Evolutionary conservation across 2,888 invertebrate species (phyloP).

Genomic region (Drosophila paranaensis): DNA sequence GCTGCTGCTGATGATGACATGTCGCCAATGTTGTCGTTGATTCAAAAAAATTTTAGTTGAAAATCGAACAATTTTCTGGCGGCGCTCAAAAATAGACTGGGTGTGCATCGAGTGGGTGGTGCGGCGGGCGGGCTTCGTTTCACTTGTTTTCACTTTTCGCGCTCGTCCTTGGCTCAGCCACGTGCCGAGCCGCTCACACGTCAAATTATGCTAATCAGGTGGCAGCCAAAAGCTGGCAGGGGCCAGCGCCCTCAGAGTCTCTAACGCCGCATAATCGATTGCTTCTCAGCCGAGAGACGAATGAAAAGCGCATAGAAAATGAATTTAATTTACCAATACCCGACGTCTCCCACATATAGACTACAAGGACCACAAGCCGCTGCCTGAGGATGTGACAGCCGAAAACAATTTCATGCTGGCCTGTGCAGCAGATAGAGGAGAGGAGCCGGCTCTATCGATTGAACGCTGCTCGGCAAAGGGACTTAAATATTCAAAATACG

Average conservation of each 20-base stretch:
- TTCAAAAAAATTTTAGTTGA: slow-evolving; percentile 57
- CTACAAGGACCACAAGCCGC: slow-evolving; percentile 23
- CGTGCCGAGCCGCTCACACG: slow-evolving; percentile 55
- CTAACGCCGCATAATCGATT: slow-evolving; percentile 54
- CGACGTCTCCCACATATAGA: neutral
- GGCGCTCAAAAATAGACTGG: slow-evolving; percentile 37
- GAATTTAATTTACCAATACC: slow-evolving; percentile 45
- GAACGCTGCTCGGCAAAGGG: neutral
- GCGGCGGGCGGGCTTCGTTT: neutral
- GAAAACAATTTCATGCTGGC: slow-evolving; percentile 43
- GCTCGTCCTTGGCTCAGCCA: slow-evolving; percentile 54
- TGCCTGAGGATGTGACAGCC: slow-evolving; percentile 25
- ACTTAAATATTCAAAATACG: neutral
- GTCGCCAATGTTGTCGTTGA: slow-evolving; percentile 54
- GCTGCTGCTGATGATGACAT: slow-evolving; percentile 65
- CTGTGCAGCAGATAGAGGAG: slow-evolving; percentile 19
- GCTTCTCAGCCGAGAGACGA: slow-evolving; percentile 32
- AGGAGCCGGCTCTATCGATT: neutral
- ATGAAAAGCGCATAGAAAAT: slow-evolving; percentile 50
- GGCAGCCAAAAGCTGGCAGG: slow-evolving; percentile 30
- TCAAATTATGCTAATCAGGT: slow-evolving; percentile 76
- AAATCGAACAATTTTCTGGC: slow-evolving; percentile 59
- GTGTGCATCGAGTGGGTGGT: neutral
- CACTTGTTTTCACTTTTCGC: slow-evolving; percentile 48
- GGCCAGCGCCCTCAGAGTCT: neutral